phyloP scores from a whole-genome alignment of 1,140 invertebrate genomes.

The Polyergus mexicanus region DNA sequence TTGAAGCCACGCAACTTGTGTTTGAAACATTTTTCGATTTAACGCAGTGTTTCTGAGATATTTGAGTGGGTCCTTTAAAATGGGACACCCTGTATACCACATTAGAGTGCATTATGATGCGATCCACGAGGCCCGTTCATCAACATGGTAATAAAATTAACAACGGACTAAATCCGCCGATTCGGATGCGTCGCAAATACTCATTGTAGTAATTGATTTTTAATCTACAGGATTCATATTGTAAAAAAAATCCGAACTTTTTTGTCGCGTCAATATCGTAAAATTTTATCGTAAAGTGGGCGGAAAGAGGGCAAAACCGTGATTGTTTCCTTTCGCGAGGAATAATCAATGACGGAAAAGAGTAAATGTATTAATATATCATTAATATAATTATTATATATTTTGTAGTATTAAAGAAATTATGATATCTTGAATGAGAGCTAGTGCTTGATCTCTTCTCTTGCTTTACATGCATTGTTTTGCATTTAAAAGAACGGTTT shows the following conservation, averaged over 20 bases:
- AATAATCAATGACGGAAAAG: neutral
- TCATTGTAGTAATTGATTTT: constrained; percentile 20
- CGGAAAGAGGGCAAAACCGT: too few relatives aligned
- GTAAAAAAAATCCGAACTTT: constrained; percentile 1
- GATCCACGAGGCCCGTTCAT: constrained; percentile 64
- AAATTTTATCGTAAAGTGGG: neutral
- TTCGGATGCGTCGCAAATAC: neutral
- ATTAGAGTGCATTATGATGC: constrained; percentile 76
- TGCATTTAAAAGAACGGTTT: neutral
- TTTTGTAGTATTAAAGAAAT: constrained; percentile 14
- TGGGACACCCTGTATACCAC: too few relatives aligned
- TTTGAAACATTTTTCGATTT: too few relatives aligned
- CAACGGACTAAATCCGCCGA: constrained; percentile 78
- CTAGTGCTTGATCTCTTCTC: neutral
- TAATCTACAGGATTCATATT: neutral
- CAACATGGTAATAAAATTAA: constrained; percentile 76
- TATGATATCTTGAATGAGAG: neutral
- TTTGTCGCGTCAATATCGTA: neutral
- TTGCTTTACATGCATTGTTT: neutral
- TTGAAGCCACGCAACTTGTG: too few relatives aligned
- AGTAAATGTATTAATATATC: neutral
- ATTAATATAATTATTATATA: neutral
- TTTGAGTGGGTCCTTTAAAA: too few relatives aligned
- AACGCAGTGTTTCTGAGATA: too few relatives aligned
- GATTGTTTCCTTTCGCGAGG: too few relatives aligned